Evolutionary conservation across 2,888 invertebrate species (phyloP), one percentile per base, ranked within the genome.

Genomic region (Xylota segnis): DNA sequence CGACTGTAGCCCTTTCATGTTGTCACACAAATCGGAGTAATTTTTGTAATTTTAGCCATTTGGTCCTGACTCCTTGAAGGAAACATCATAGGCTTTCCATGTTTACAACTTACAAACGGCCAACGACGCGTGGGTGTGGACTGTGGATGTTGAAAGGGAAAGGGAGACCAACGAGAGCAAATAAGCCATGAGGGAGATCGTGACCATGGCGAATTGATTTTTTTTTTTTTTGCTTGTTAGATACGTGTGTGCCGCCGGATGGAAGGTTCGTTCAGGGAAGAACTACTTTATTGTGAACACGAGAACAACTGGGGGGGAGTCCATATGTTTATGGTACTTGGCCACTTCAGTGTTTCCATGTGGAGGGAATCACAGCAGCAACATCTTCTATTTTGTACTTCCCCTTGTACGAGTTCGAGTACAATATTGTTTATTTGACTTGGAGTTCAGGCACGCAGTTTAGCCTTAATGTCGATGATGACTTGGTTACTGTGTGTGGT

Each of bases 191-290:
- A 27, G 34, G 14, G n/a, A 65, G 50, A 58, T 72, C 71, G 71
- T 79, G 71, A 65, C 71, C 68, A 63, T 78, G 63, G 56, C 63
- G 71, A 63, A 78, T 78, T 71, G 71, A 71, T 78, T 78, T 78
- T 37, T 29, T 50, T 78, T 71, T n/a, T n/a, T n/a, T n/a, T n/a
- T n/a, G n/a, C n/a, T n/a, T n/a, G n/a, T n/a, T 54, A 68, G 68
- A 61, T 61, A 61, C 37, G 47, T 6, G 34, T 52, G 40, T 23
- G 52, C 18, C 52, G 52, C 18, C 52, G 32, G 37, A 59, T 54
- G 54, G 54, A 74, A 56, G 32, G n/a, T 56, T 5, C 10, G 2
- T 5, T 5, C 29, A 0, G 16, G 4, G 10, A 29, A 43, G 27
- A 58, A 58, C 37, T 18, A 37, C 29, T 63, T 45, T 0, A 32